Base-by-base conservation (phyloP, 2,797 vertebrate genomes). In the Naso thynnoides region DNA sequence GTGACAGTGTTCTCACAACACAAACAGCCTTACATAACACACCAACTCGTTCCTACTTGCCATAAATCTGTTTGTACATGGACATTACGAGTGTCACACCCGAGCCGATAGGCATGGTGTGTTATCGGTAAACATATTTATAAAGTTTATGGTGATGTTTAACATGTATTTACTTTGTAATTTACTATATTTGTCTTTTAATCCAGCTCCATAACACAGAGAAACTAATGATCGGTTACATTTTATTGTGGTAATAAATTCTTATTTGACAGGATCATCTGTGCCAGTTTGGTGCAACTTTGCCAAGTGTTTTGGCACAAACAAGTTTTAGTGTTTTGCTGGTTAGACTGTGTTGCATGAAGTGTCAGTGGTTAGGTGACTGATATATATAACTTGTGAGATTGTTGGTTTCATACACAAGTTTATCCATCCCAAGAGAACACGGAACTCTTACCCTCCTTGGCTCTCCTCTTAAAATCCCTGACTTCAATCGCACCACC, bases 381-480 rank as follows among this genome's bases (percentile, higher is more conserved):
- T 76, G 78, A 86, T 90, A 89, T 85, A 87, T 86, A 83, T 91
- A 89, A 88, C 81, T 78, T 81, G 73, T 82, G 78, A 78, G 82
- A 92, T 88, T 86, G 84, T 84, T 72, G 54, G 86, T 87, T 86
- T 86, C 84, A 70, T 61, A 61, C 79, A 79, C 63, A 79, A 69
- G 64, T 57, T 80, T 83, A 73, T 73, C 56, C 58, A 73, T 49
- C 48, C 57, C 44, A 68, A 59, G 54, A 81, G 70, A 70, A 72
- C 52, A 52, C 79, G 79, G 78, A 59, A 77, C 73, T 59, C 86
- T 95, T 94, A 99, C 98, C 98, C 97, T 99, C 97, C 86, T 95
- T 95, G 88, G 98, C 98, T 95, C 96, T 97, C 90, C 94, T 96
- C 95, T 97, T 96, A 88, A 98, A 99, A 86, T 99, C 97, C 86